Evolutionary conservation across 23 tunicate species (phyloP).

Genomic region (Ciona savignyi): DNA sequence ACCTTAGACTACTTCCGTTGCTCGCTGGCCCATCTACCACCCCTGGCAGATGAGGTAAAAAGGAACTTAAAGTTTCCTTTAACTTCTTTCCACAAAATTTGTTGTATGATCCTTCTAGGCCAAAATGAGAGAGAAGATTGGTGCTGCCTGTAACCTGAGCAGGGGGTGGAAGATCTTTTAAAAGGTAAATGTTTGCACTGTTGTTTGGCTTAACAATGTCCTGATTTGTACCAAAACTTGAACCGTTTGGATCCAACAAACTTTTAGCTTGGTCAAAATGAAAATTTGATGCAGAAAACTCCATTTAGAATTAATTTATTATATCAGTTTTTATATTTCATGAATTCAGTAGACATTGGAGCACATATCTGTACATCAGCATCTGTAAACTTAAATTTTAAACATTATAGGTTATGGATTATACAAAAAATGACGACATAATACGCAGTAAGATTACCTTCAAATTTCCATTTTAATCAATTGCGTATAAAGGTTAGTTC

Average conservation of each 20-base stretch:
- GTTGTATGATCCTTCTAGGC: conserved; percentile 66
- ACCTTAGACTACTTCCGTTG: conserved; percentile 47
- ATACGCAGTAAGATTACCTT: too few species aligned
- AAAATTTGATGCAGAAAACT: background rate
- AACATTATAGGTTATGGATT: too few species aligned
- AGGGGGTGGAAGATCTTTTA: conserved; percentile 60
- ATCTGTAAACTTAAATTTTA: too few species aligned
- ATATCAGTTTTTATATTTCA: too few species aligned
- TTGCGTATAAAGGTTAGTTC: too few species aligned
- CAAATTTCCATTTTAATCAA: too few species aligned
- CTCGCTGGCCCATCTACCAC: conserved; percentile 40
- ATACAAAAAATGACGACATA: too few species aligned
- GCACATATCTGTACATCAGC: too few species aligned
- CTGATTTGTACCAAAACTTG: conserved; percentile 6
- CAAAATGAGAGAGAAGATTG: conserved; percentile 61
- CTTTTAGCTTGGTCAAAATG: conserved; percentile 3
- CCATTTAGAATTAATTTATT: background rate
- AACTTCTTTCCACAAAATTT: conserved; percentile 80
- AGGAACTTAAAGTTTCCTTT: conserved; percentile 74
- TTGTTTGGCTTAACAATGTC: conserved; percentile 5
- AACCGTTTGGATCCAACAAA: background rate
- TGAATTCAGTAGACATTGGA: too few species aligned
- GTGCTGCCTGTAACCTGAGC: conserved; percentile 56
- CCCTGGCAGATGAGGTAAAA: conserved; percentile 64
- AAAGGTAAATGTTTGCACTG: conserved; percentile 24